Base-by-base conservation (phyloP, 2,797 vertebrate species). In the Ciconia nigra region DNA sequence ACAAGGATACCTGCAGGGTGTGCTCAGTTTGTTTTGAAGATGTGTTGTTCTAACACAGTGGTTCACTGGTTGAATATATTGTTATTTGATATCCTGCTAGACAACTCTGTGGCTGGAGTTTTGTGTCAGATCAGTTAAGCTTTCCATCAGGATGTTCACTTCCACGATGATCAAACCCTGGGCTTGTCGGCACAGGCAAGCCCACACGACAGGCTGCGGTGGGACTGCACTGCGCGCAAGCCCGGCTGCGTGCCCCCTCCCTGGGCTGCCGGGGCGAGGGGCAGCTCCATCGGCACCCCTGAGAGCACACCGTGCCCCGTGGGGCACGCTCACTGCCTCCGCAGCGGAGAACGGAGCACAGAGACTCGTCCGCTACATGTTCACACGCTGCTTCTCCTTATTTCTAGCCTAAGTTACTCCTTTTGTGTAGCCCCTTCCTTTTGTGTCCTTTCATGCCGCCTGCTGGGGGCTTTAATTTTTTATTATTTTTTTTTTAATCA, bases 261-360 rank as follows among this genome's bases (percentile, higher is more conserved):
- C 31, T 7, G 3, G 39, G 61, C 33, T 82, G 24, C 47, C 10
- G 5, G 7, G 51, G 28, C 0, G 12, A 54, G 41, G 24, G 41
- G 26, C 57, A 82, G 89, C n/a, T 74, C 54, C 77, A 9, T 4
- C 8, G 3, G 15, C 70, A 51, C 33, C 7, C 11, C 20, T 3
- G 21, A 47, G 58, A 65, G 24, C 31, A 35, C 0, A 0, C 29
- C 57, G 49, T 1, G 5, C 37, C 11, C 71, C 5, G 0, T 2
- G 17, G 55, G 49, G 42, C 37, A 54, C 2, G 2, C 28, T 78
- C 28, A 9, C 31, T 7, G 3, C 18, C 39, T 80, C 47, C 2
- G 0, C 37, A 41, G 31, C 9, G 8, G 16, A 66, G 22, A 72
- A 31, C 0, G 0, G 21, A 51, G 49, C 58, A 16, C 20, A 19